Percentiles rank a stretch among this genome's conserved stretches.
phyloP scores from a whole-genome alignment of 1,140 invertebrate genomes.

The Phenacoccus solenopsis region DNA sequence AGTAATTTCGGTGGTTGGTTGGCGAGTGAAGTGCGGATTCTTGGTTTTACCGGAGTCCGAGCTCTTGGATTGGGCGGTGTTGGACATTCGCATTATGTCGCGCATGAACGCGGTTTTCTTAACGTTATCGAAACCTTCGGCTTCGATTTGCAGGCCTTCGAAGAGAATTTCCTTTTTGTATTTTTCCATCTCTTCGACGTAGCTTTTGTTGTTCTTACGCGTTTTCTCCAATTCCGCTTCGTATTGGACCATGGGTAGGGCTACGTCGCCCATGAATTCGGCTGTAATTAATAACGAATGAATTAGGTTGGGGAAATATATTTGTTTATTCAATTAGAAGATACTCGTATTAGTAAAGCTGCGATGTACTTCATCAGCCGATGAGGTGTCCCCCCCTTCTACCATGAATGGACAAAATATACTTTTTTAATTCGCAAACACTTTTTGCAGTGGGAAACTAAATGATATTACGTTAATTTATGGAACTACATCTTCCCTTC shows the following conservation, averaged over 20 bases:
- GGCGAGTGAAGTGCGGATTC: neutral
- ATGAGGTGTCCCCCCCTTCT: too few species aligned
- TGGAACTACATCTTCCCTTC: too few species aligned
- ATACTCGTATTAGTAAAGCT: neutral
- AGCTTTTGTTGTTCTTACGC: constrained; percentile 11
- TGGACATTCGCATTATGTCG: constrained; percentile 10
- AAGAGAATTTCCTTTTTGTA: constrained; percentile 62
- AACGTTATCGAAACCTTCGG: constrained; percentile 56
- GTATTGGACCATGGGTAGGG: constrained; percentile 26
- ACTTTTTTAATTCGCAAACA: too few species aligned
- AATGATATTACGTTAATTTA: too few species aligned
- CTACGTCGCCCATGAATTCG: constrained; percentile 28
- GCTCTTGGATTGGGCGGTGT: neutral
- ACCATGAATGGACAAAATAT: too few species aligned
- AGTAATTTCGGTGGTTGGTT: constrained; percentile 30
- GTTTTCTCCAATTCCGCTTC: constrained; percentile 23
- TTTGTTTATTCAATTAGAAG: neutral
- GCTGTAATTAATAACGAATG: constrained; percentile 20
- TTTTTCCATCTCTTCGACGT: constrained; percentile 54
- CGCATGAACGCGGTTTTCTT: constrained; percentile 22
- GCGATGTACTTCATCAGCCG: neutral
- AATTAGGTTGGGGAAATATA: neutral
- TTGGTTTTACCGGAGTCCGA: neutral
- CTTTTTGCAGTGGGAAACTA: too few species aligned
- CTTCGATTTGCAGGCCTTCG: constrained; percentile 66